Evolutionary conservation across 2,113 vertebrate genomes (phyloP), one percentile per base, ranked within the genome.

Genomic region (Ranitomeya imitator): DNA sequence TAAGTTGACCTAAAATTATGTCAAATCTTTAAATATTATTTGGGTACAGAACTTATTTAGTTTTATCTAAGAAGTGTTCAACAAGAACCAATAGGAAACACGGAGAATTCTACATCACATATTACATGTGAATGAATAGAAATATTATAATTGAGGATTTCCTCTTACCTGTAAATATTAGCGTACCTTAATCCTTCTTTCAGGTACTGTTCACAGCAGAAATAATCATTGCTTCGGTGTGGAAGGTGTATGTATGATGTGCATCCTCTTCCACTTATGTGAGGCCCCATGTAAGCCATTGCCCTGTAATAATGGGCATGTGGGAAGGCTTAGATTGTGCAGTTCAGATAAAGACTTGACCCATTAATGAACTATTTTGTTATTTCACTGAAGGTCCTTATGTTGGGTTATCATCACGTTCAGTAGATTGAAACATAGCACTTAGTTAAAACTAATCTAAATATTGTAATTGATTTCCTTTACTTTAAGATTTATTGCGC

Each of bases 381-480:
- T 15, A 10, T 76, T 76, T 51, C 73, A 4, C 23, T 55, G 8
- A 15, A 15, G 37, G 18, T 65, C 12, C 23, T 14, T 74, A 67
- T 6, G 6, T 65, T 65, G 37, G 37, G 37, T 65, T 19, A 65
- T 65, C 61, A 19, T 19, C 9, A n/a, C 74, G 18, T 4, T 76
- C 9, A 18, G 51, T 76, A 45, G 51, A 37, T 4, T 16, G 37
- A 14, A 45, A 74, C 13, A 74, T 74, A 26, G 73, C 6, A 51
- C 0, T 23, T 45, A 51, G 26, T 74, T 37, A 74, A 51, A 45
- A 7, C 78, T 59, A 59, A 60, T 45, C 61, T 9, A 65, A 19
- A 23, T 23, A 31, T 55, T 69, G 21, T 88, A 77, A 77, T 84
- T 88, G 65, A 83, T 83, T 61, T 88, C 19, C 67, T 82, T 88